A percentile compares a stretch with the other conserved stretches of the same genome.
Conservation (phyloP, 1,140 invertebrate genomes). For the Bombus fervidus region DNA sequence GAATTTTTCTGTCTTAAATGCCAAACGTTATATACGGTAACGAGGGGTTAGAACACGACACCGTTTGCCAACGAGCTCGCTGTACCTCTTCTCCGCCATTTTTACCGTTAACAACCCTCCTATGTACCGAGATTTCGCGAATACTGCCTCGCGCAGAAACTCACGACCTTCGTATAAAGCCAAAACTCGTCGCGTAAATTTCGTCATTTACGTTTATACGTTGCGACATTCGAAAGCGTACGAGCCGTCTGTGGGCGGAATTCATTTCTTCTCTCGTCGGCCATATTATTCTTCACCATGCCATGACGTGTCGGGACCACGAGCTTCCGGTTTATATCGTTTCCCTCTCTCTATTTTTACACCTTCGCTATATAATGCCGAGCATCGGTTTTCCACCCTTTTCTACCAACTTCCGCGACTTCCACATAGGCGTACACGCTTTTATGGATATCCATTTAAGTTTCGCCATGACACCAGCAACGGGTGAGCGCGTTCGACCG, state of each 20-base stretch:
- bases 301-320: neutral
- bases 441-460: constrained; percentile 64
- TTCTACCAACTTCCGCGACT: constrained; percentile 55
- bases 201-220: neutral
- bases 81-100: neutral
- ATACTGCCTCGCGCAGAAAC: neutral
- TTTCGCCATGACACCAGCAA: constrained; percentile 30
- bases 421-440: constrained; percentile 57
- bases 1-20: constrained; percentile 14
- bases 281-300: neutral
- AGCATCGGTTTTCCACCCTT: constrained; percentile 41
- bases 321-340: constrained; percentile 48
- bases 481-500: constrained; percentile 8
- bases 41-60: neutral
- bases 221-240: neutral
- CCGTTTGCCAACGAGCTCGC: neutral
- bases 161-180: neutral
- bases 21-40: neutral
- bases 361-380: constrained; percentile 21
- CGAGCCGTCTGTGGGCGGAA: neutral
- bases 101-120: neutral
- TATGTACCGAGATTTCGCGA: neutral
- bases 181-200: neutral
- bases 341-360: constrained; percentile 62
- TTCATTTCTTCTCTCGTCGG: neutral